Evolutionary conservation across 2,888 invertebrate species (phyloP).

Genomic region (Pyrocoelia pectoralis): DNA sequence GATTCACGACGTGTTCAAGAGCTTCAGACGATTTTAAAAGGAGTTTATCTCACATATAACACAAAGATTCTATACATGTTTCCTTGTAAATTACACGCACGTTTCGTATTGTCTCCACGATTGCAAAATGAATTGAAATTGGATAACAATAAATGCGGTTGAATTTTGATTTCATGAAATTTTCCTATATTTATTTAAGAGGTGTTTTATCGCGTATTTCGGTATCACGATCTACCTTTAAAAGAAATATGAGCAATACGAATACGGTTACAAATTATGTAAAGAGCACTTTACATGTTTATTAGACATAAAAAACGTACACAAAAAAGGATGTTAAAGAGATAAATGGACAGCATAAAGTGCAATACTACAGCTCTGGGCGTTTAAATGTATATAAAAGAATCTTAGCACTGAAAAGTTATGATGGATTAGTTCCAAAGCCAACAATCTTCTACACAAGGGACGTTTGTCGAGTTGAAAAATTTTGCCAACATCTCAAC

Average conservation of each 20-base stretch:
- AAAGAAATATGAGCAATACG: constrained; percentile 39
- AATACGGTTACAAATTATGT: constrained; percentile 56
- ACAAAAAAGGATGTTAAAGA: constrained; percentile 49
- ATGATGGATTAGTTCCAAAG: constrained; percentile 55
- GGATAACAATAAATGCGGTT: constrained; percentile 2
- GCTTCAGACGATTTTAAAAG: constrained; percentile 41
- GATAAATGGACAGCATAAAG: constrained; percentile 55
- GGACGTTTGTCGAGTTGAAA: constrained; percentile 46
- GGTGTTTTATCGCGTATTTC: neutral
- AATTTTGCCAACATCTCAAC: constrained; percentile 13
- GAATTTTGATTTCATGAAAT: constrained; percentile 7
- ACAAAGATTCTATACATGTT: constrained; percentile 43
- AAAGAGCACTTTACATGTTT: constrained; percentile 58
- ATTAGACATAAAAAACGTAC: constrained; percentile 52
- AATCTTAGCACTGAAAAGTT: constrained; percentile 51
- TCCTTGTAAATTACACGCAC: constrained; percentile 34
- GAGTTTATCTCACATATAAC: constrained; percentile 43
- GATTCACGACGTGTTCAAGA: constrained; percentile 42
- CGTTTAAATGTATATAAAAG: constrained; percentile 47
- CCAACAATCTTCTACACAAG: constrained; percentile 48
- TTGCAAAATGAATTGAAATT: constrained; percentile 17
- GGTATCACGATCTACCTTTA: neutral
- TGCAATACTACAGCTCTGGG: constrained; percentile 45
- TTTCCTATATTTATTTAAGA: constrained; percentile 3
- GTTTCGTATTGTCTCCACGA: constrained; percentile 31